Percentiles rank a stretch among this genome's conserved stretches.
These are phyloP conservation scores for Pseudocheirus occidentalis DNA, from an alignment of 2,797 vertebrate species.

Conservation along the genomic window DNA sequence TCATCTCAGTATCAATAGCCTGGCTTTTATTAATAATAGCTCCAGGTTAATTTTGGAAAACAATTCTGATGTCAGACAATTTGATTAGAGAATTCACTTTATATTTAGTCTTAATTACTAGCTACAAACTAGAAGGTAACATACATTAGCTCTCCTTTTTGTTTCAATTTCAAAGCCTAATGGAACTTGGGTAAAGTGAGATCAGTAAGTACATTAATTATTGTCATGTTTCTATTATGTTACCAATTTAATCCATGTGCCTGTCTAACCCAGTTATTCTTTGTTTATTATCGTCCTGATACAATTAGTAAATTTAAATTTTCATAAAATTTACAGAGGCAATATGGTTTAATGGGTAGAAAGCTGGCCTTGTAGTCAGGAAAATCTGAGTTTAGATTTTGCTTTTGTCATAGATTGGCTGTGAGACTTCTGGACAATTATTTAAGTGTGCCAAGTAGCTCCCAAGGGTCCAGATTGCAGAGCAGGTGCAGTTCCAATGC, in stretches of 20 bases:
- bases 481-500: not conserved
- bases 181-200: not conserved
- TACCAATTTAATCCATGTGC: not conserved
- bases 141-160: conserved; percentile 35
- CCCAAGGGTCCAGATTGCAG: not conserved
- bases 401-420: not conserved
- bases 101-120: conserved; percentile 30
- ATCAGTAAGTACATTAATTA: not conserved
- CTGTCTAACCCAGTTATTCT: not conserved
- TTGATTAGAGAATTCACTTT: conserved; percentile 16
- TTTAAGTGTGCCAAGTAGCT: not conserved
- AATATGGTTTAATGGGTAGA: not conserved
- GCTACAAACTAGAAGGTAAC: conserved; percentile 11
- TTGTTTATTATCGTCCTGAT: not conserved
- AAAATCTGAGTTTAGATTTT: not conserved
- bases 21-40: conserved; percentile 52
- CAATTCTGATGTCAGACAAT: conserved; percentile 16
- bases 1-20: not conserved
- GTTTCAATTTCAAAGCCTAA: conserved; percentile 40
- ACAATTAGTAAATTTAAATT: not conserved
- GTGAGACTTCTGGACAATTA: not conserved
- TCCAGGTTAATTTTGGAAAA: conserved; percentile 47
- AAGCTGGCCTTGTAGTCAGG: not conserved
- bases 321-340: not conserved
- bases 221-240: not conserved